phyloP scores from a whole-genome alignment of 64 coral and sea anemone species.

The Cladopsammia gracilis region DNA sequence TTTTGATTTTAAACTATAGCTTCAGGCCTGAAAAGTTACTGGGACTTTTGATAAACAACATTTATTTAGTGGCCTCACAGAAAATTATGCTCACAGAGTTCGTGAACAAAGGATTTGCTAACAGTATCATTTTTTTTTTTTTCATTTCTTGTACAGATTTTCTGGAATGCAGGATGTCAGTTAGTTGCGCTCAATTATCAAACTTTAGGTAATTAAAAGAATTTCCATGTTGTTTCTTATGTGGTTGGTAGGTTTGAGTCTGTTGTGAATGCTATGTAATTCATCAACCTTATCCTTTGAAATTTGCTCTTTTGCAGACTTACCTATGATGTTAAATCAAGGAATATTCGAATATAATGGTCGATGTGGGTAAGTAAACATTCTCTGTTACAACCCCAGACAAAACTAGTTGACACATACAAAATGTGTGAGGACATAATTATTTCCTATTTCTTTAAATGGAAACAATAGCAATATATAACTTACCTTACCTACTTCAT shows the following conservation, averaged over 20 bases:
- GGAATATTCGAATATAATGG: constrained; percentile 99
- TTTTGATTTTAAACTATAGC: too few relatives aligned
- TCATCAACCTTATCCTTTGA: neutral
- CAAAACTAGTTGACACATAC: too few relatives aligned
- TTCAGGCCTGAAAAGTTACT: too few relatives aligned
- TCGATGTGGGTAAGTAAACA: constrained; percentile 85
- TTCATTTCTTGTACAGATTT: constrained; percentile 69
- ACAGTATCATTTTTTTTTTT: neutral
- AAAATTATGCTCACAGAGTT: too few relatives aligned
- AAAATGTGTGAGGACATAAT: too few relatives aligned
- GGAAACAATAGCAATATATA: too few relatives aligned
- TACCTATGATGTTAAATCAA: constrained; percentile 98
- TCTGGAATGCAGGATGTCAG: constrained; percentile 99
- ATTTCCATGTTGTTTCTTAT: neutral
- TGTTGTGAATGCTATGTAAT: neutral
- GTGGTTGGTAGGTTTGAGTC: too few relatives aligned
- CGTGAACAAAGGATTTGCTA: neutral
- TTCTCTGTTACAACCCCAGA: too few relatives aligned
- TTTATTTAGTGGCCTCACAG: neutral
- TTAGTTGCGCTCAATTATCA: constrained; percentile 98
- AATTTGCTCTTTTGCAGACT: constrained; percentile 67
- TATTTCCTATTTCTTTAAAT: too few relatives aligned
- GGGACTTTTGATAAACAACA: too few relatives aligned
- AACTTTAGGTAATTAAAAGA: constrained; percentile 83
- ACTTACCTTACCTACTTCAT: too few relatives aligned